A percentile compares a stretch with the other conserved stretches of the same genome.
Evolutionary conservation across 2,888 invertebrate genomes (phyloP).

Genomic region (Smittia sp.): DNA sequence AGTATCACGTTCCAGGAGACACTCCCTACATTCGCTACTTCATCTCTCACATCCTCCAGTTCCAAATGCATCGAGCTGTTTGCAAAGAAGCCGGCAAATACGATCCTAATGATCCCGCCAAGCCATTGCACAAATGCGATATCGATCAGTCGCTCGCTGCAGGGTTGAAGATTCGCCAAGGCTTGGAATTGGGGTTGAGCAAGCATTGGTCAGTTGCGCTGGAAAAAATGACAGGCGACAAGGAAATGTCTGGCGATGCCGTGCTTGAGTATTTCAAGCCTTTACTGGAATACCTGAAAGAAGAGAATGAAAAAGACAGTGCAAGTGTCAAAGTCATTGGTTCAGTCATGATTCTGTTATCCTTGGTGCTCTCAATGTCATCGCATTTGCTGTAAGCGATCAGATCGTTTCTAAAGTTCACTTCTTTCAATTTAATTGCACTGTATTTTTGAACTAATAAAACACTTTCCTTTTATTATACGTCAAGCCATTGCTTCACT

Average conservation of each 20-base stretch:
- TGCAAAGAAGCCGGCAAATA: slow-evolving; percentile 67
- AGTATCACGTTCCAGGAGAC: slow-evolving; percentile 54
- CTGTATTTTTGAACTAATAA: background rate
- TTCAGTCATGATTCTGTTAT: slow-evolving; percentile 7
- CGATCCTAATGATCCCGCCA: slow-evolving; percentile 55
- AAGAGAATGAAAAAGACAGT: slow-evolving; percentile 51
- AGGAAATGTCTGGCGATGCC: slow-evolving; percentile 57
- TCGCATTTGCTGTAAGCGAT: background rate
- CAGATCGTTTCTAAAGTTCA: background rate
- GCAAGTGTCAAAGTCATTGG: too few relatives aligned
- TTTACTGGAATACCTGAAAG: slow-evolving; percentile 56
- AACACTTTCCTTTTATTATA: background rate
- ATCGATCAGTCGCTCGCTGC: slow-evolving; percentile 66
- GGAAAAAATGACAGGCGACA: slow-evolving; percentile 58
- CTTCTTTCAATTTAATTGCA: background rate
- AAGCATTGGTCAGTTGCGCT: slow-evolving; percentile 61
- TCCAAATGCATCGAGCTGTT: slow-evolving; percentile 71
- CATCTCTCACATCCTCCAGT: slow-evolving; percentile 71
- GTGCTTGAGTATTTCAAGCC: slow-evolving; percentile 61
- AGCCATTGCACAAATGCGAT: slow-evolving; percentile 69
- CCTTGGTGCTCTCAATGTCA: background rate
- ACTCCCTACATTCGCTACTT: slow-evolving; percentile 55
- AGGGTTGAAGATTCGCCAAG: slow-evolving; percentile 60
- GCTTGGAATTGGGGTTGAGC: slow-evolving; percentile 55
- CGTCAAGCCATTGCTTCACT: background rate